These are phyloP conservation scores for Loxodonta africana DNA, from an alignment of 2,113 vertebrate genomes.

Conservation along the genomic window DNA sequence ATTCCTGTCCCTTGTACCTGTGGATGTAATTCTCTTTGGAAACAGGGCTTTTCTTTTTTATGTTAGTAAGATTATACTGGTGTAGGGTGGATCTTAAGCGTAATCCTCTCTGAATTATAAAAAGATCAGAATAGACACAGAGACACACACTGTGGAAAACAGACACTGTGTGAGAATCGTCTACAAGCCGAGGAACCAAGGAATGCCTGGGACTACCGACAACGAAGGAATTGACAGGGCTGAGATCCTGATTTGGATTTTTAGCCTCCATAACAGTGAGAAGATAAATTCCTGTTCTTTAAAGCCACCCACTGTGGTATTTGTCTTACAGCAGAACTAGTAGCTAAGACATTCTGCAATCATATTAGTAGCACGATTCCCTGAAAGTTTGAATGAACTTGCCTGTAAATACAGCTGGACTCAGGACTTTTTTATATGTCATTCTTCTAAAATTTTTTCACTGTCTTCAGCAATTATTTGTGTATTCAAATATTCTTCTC, in stretches of 20 bases:
- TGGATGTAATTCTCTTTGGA: background rate
- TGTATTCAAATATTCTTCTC: constrained; percentile 16
- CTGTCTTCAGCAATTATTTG: background rate
- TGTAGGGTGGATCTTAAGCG: background rate
- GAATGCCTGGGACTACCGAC: background rate
- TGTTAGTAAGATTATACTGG: background rate
- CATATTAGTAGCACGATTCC: background rate
- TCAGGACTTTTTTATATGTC: background rate
- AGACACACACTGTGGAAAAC: background rate
- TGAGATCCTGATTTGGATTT: background rate
- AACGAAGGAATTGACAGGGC: background rate
- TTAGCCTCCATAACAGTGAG: background rate
- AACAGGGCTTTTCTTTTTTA: background rate
- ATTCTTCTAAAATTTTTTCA: background rate
- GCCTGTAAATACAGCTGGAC: background rate
- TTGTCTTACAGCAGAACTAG: background rate
- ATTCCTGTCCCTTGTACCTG: background rate
- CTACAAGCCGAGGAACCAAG: background rate
- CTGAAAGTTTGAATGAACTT: background rate
- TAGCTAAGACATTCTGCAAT: background rate
- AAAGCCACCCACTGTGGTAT: background rate
- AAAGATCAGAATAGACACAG: background rate
- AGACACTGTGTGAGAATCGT: background rate
- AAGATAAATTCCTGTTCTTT: background rate
- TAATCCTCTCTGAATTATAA: background rate